Evolutionary conservation across 2,888 invertebrate genomes (phyloP).

Genomic region (Pyrocoelia pectoralis): DNA sequence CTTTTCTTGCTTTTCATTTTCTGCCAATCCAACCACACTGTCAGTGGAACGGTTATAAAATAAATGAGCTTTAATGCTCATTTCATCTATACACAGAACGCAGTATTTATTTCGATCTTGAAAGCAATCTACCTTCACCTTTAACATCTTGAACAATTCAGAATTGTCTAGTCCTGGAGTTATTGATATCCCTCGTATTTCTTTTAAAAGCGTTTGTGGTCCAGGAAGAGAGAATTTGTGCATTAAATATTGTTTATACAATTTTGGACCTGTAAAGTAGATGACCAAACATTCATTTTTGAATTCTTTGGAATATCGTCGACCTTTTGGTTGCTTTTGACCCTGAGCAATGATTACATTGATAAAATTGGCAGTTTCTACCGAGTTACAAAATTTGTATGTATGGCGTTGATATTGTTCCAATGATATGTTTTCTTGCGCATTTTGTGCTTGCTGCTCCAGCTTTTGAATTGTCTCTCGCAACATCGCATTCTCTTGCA

Average conservation of each 20-base stretch:
- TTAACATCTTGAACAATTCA: neutral
- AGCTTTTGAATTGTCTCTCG: no score
- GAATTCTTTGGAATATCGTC: neutral
- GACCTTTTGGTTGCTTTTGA: neutral
- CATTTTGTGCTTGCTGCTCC: no score
- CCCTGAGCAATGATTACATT: no score
- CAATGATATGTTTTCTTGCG: no score
- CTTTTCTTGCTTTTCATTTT: no score
- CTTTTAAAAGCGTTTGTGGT: neutral
- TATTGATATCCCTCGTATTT: neutral
- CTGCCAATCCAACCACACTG: no score
- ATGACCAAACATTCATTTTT: neutral
- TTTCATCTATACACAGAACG: neutral
- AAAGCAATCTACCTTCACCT: conserved; percentile 19
- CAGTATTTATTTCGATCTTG: neutral
- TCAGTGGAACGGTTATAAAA: no score
- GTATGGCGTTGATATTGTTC: no score
- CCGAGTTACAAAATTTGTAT: no score
- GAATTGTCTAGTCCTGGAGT: neutral
- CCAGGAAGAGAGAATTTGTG: neutral
- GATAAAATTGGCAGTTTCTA: no score
- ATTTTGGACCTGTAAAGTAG: neutral
- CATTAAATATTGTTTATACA: conserved; percentile 1
- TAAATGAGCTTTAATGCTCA: neutral
- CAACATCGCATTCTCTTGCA: no score